Percentiles rank a stretch among this genome's conserved stretches.
Evolutionary conservation across 2,797 vertebrate species (phyloP).

Genomic region (Streptopelia turtur): DNA sequence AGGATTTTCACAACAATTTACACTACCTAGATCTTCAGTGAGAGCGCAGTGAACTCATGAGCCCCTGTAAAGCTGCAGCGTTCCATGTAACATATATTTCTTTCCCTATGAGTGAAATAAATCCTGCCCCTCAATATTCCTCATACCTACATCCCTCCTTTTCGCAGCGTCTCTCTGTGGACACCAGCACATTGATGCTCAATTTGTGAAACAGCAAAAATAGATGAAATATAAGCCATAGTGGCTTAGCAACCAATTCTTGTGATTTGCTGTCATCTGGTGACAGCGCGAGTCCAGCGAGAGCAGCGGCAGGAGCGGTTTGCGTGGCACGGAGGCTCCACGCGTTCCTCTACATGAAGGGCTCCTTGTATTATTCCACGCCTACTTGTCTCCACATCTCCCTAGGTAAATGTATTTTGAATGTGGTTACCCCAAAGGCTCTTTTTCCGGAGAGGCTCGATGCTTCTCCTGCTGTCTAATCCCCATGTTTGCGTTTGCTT

Average conservation of each 20-base stretch:
- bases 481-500: background rate
- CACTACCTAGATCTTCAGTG: background rate
- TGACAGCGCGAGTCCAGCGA: background rate
- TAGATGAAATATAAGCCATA: background rate
- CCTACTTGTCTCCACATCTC: background rate
- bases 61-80: background rate
- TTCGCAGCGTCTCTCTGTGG: background rate
- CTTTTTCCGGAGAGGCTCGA: background rate
- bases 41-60: background rate
- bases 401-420: background rate
- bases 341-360: background rate
- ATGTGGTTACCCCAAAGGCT: background rate
- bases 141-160: background rate
- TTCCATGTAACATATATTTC: background rate
- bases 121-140: background rate
- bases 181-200: background rate
- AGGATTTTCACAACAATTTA: background rate
- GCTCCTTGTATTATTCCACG: background rate
- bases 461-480: background rate
- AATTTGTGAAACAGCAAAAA: background rate
- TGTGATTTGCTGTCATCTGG: background rate
- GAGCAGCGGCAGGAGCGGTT: background rate
- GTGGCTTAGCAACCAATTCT: background rate
- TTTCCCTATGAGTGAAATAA: background rate
- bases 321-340: background rate